Percentiles rank a stretch among this genome's conserved stretches.
Conservation (phyloP, 1,140 invertebrate genomes). For the Trypoxylus dichotomus region DNA sequence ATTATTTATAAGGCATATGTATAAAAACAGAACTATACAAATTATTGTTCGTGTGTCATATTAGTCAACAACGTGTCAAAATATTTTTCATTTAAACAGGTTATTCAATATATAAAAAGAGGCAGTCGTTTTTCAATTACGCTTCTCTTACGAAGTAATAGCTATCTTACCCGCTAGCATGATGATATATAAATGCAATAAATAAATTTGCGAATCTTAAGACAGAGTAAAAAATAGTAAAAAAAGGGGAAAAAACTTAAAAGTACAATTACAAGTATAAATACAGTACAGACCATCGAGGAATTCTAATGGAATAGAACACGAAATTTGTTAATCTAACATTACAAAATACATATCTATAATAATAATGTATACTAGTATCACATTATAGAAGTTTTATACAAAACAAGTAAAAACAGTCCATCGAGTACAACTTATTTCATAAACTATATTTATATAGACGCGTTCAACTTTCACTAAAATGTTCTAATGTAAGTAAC, state of each 20-base stretch:
- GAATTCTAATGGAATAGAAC: too few species aligned
- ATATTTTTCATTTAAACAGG: neutral
- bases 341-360: neutral
- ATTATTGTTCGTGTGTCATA: neutral
- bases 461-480: conserved; percentile 6
- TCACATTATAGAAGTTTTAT: conserved; percentile 8
- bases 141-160: neutral
- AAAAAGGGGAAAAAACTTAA: neutral
- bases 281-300: too few species aligned
- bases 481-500: neutral
- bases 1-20: neutral
- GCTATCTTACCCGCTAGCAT: neutral
- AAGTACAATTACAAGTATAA: too few species aligned
- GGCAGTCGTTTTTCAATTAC: neutral
- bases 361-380: conserved; percentile 1
- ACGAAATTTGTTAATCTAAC: neutral
- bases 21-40: conserved; percentile 10
- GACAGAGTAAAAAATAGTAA: neutral
- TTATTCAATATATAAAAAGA: neutral
- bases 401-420: neutral
- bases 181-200: conserved; percentile 9
- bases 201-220: conserved; percentile 4
- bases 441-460: neutral
- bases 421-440: neutral
- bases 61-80: conserved; percentile 20